Evolutionary conservation across 2,888 invertebrate genomes (phyloP).

Genomic region (Lottia gigantea): DNA sequence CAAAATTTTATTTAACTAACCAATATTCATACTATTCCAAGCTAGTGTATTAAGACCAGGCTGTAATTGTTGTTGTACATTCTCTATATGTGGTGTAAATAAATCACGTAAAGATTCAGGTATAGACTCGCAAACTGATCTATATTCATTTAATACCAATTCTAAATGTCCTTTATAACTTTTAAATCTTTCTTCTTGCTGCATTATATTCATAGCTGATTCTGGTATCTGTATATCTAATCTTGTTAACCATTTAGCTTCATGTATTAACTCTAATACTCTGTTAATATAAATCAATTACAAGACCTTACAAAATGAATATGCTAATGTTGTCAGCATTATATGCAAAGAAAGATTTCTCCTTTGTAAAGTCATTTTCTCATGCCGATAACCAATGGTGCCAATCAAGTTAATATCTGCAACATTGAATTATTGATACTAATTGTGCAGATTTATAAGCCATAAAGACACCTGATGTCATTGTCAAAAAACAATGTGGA

Average conservation of each 20-base stretch:
- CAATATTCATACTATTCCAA: conserved; percentile 69
- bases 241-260: conserved; percentile 66
- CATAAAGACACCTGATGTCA: no score
- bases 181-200: conserved; percentile 65
- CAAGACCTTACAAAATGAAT: no score
- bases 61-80: conserved; percentile 61
- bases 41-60: conserved; percentile 65
- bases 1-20: conserved; percentile 35
- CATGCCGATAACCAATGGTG: no score
- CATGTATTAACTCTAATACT: conserved; percentile 65
- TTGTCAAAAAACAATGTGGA: no score
- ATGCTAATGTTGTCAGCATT: no score
- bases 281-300: conserved; percentile 37
- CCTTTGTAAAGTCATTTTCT: no score
- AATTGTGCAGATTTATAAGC: no score
- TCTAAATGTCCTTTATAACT: conserved; percentile 66
- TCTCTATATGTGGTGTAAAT: conserved; percentile 58
- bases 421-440: no score
- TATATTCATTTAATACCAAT: conserved; percentile 58
- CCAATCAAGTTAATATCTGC: no score
- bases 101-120: conserved; percentile 58
- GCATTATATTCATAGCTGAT: conserved; percentile 58
- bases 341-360: no score
- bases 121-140: conserved; percentile 56
- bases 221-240: conserved; percentile 66